Conservation (phyloP, 2,113 vertebrate species). For the Penelope pileata region DNA sequence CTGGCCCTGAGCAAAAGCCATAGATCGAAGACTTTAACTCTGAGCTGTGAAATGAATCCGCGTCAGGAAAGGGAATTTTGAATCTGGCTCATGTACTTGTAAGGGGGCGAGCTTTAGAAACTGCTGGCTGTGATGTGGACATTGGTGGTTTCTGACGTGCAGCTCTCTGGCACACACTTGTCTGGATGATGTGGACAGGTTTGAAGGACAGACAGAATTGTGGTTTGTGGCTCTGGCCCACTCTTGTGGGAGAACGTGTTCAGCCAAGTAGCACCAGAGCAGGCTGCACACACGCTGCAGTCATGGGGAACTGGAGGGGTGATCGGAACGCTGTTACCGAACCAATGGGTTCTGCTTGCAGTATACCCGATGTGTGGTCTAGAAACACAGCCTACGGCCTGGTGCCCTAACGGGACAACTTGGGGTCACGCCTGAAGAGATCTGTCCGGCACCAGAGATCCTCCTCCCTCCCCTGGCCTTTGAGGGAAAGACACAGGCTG, state of each 20-base stretch:
- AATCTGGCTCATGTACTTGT: neutral
- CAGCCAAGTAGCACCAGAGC: neutral
- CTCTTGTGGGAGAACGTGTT: neutral
- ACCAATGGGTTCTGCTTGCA: neutral
- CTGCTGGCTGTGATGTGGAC: neutral
- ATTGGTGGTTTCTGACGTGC: neutral
- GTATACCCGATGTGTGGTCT: fast-evolving
- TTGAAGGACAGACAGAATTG: neutral
- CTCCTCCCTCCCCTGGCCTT: neutral
- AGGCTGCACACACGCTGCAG: fast-evolving
- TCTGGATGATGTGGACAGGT: neutral
- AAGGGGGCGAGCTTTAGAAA: neutral
- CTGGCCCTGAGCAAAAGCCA: neutral
- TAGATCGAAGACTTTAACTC: neutral
- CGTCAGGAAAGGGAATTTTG: neutral
- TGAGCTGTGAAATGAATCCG: neutral
- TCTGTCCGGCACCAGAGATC: neutral
- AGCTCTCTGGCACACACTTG: neutral
- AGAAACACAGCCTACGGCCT: fast-evolving
- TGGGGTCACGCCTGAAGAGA: neutral
- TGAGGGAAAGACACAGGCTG: neutral
- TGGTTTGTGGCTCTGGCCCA: neutral
- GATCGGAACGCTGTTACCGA: neutral
- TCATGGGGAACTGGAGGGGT: neutral
- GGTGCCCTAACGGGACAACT: fast-evolving